phyloP scores from a whole-genome alignment of 2,888 invertebrate species.

The Lymantria monacha region DNA sequence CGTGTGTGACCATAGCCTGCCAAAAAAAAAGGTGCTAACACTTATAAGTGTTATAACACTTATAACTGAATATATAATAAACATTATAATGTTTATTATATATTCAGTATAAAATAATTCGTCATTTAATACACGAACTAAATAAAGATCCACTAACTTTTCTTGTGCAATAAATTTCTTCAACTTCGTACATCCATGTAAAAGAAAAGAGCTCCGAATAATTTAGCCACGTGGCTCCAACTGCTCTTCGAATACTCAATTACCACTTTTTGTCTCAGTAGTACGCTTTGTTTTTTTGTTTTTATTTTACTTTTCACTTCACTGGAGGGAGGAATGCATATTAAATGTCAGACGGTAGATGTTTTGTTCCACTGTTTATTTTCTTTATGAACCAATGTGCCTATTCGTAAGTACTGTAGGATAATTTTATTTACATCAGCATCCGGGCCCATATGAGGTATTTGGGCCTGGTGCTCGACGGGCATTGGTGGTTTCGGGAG shows the following conservation, averaged over 20 bases:
- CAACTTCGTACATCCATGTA: constrained; percentile 41
- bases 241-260: constrained; percentile 64
- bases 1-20: no score
- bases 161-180: constrained; percentile 28
- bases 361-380: not conserved
- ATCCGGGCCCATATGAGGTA: no score
- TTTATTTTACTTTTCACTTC: constrained; percentile 38
- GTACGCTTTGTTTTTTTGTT: constrained; percentile 44
- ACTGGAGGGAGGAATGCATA: constrained; percentile 21
- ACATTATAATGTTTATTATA: no score
- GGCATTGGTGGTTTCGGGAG: no score
- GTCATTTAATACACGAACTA: no score
- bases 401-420: no score
- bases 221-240: constrained; percentile 52
- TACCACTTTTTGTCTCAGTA: constrained; percentile 60
- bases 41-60: no score
- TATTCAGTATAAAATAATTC: no score
- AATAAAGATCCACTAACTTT: constrained; percentile 13
- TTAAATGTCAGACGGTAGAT: not conserved
- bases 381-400: not conserved
- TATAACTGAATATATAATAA: no score
- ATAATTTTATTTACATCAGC: no score
- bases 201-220: constrained; percentile 44
- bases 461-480: no score
- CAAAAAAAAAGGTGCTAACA: no score